Conservation (phyloP, 64 coral and sea anemone genomes). For the Dendrophyllia cribrosa region DNA sequence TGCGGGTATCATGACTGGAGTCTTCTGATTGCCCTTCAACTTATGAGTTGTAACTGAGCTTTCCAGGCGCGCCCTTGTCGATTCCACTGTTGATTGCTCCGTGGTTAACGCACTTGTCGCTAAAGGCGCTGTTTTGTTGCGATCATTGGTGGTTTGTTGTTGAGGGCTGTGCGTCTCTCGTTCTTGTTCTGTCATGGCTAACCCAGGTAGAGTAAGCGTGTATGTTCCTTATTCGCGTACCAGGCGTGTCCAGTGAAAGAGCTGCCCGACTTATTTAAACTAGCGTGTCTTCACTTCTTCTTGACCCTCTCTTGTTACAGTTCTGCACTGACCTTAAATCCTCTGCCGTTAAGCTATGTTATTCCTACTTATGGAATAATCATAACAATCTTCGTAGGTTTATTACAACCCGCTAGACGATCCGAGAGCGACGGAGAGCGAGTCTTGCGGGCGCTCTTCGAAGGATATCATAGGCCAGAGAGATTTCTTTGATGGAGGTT, state of each 20-base stretch:
- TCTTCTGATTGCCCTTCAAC: neutral
- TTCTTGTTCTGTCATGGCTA: neutral
- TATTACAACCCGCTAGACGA: no score
- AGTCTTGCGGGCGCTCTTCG: no score
- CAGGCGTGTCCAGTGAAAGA: no score
- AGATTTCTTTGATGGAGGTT: no score
- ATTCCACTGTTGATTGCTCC: neutral
- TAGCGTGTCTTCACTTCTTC: neutral
- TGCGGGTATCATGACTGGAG: neutral
- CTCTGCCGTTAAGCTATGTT: neutral
- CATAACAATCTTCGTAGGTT: no score
- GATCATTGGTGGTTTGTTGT: neutral
- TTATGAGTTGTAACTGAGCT: neutral
- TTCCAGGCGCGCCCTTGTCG: neutral
- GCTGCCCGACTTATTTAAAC: neutral
- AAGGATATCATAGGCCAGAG: no score
- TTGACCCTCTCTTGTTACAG: neutral
- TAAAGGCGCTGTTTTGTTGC: neutral
- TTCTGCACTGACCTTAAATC: no score
- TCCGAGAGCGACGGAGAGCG: no score
- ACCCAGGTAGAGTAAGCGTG: no score
- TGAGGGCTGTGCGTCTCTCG: neutral
- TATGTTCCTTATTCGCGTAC: no score
- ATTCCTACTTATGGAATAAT: neutral
- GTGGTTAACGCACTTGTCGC: neutral